Evolutionary conservation across 2,888 invertebrate genomes (phyloP).

Genomic region (Epiblema foenella): DNA sequence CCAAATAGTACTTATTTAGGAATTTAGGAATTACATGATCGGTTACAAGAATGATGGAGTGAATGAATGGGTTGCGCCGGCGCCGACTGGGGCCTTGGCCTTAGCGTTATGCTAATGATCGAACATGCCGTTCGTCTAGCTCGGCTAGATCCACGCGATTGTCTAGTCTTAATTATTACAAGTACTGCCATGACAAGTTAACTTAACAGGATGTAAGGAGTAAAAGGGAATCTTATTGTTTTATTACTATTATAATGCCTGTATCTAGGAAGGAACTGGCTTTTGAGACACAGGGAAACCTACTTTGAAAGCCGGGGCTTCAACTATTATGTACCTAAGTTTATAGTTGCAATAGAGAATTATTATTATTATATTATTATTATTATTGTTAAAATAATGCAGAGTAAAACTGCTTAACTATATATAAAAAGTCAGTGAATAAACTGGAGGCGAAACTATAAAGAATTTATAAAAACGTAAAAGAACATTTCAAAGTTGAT

Average conservation of each 20-base stretch:
- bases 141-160: conserved; percentile 26
- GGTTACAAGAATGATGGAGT: conserved; percentile 53
- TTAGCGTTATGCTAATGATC: conserved; percentile 72
- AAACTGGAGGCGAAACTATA: background rate
- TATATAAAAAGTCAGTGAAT: background rate
- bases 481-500: conserved; percentile 10
- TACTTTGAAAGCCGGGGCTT: too few relatives aligned
- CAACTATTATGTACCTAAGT: too few relatives aligned
- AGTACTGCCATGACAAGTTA: conserved; percentile 11
- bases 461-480: background rate
- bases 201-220: conserved; percentile 5
- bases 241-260: background rate
- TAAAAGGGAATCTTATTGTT: background rate
- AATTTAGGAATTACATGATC: conserved; percentile 42
- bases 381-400: background rate
- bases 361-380: too few relatives aligned
- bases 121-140: conserved; percentile 39
- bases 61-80: conserved; percentile 53
- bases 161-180: conserved; percentile 16
- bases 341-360: too few relatives aligned
- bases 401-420: background rate
- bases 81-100: conserved; percentile 67
- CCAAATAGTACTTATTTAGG: conserved; percentile 29
- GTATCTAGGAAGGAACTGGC: too few relatives aligned
- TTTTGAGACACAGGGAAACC: too few relatives aligned